Percentiles rank a stretch among this genome's conserved stretches.
These are phyloP conservation scores for Hemicrepidius hirtus DNA, from an alignment of 2,888 invertebrate genomes.

Conservation along the genomic window DNA sequence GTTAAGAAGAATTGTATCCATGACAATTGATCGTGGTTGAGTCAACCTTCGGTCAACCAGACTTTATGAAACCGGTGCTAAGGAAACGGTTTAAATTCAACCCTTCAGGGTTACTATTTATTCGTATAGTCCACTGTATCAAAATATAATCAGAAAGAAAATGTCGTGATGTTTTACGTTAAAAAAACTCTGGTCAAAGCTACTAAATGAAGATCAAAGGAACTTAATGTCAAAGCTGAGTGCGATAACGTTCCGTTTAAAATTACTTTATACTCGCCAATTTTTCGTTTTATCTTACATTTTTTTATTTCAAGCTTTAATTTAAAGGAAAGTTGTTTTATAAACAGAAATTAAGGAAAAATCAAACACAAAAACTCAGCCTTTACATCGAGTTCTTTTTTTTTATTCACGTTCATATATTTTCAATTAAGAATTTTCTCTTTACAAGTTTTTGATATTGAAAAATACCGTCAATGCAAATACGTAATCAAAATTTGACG, in stretches of 20 bases:
- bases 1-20: too few relatives aligned
- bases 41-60: too few relatives aligned
- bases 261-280: background rate
- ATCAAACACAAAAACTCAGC: background rate
- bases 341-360: background rate
- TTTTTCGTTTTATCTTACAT: background rate
- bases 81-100: too few relatives aligned
- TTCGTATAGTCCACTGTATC: too few relatives aligned
- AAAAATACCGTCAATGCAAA: conserved; percentile 6
- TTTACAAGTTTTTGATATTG: background rate
- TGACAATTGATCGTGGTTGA: too few relatives aligned
- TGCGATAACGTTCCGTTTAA: background rate
- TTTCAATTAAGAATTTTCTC: conserved; percentile 6
- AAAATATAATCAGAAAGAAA: too few relatives aligned
- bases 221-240: background rate
- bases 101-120: too few relatives aligned
- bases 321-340: background rate
- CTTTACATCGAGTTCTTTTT: too few relatives aligned
- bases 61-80: too few relatives aligned
- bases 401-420: too few relatives aligned
- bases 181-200: background rate
- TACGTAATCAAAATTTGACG: conserved; percentile 23
- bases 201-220: conserved; percentile 13
- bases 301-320: background rate
- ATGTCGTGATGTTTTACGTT: too few relatives aligned